Conservation (phyloP, 2,888 invertebrate genomes). For the Ormyrus labotus region DNA sequence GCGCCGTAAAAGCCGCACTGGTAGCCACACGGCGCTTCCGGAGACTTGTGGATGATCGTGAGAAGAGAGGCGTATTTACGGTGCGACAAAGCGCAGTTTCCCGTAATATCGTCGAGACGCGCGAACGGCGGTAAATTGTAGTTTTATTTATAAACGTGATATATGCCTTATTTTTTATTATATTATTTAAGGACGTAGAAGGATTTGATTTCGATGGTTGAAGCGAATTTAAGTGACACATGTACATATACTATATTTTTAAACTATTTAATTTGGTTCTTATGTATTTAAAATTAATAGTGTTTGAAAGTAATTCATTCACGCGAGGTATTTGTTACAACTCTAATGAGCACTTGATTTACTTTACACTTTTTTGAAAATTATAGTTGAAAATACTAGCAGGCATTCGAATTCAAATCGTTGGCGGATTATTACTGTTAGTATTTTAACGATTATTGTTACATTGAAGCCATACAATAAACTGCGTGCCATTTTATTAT, state of each 20-base stretch:
- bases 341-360: neutral
- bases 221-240: too few species aligned
- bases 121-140: too few species aligned
- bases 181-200: too few species aligned
- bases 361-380: slow-evolving; percentile 5
- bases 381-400: slow-evolving; percentile 21
- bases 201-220: too few species aligned
- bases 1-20: slow-evolving; percentile 5
- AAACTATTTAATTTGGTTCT: neutral
- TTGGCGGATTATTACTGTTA: slow-evolving; percentile 16
- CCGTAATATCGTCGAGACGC: too few species aligned
- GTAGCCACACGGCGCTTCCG: slow-evolving; percentile 8
- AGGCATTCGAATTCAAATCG: neutral
- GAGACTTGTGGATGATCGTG: slow-evolving; percentile 4
- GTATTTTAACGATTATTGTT: slow-evolving; percentile 42
- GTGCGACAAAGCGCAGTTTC: too few species aligned
- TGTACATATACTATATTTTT: too few species aligned
- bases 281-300: slow-evolving; percentile 1
- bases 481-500: slow-evolving; percentile 52
- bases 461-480: slow-evolving; percentile 45
- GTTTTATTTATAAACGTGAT: too few species aligned
- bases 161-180: too few species aligned
- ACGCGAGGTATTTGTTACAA: neutral
- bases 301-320: neutral
- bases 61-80: neutral